Base-by-base conservation (phyloP, 2,113 vertebrate genomes). In the Uria aalge region DNA sequence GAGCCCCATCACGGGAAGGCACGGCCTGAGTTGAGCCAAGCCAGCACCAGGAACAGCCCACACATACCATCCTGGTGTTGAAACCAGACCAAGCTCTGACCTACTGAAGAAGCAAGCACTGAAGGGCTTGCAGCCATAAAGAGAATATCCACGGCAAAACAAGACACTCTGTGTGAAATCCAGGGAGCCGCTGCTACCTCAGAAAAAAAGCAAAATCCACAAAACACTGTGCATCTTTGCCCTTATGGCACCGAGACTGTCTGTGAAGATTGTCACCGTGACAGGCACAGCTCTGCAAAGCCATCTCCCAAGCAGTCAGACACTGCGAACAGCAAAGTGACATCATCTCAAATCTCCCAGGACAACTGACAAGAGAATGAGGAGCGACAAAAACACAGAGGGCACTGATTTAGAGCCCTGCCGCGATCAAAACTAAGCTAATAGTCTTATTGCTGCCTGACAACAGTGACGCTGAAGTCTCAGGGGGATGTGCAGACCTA, bases 21-120 rank as follows among this genome's bases (percentile, higher is more conserved):
- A 75, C 26, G 3, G 32, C 29, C 21, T 1, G 9, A 45, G 27
- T 13, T 41, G 29, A 57, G 48, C 20, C 30, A 53, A 40, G 17
- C 19, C 56, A 64, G 34, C 32, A 34, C 26, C 24, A 69, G 41
- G 20, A 69, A 38, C 3, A 38, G 23, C 40, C 73, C 29, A 38
- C 0, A 0, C 53, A 63, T 7, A 16, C 0, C 0, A 24, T 21
- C 40, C 29, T 23, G 18, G 11, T 3, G 4, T n/a, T 48, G 47
- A 34, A 90, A 36, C 27, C 5, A 32, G 32, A 20, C 4, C 8
- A 15, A 36, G n/a, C 18, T 64, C 50, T 32, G 29, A 26, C 32
- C 36, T 47, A 15, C 36, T 16, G 15, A 13, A n/a, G 5, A 32
- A 81, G 43, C 20, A 75, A 78, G 26, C 5, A 20, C 23, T 1